Evolutionary conservation across 2,888 invertebrate genomes (phyloP), one percentile per base, ranked within the genome.

Genomic region (Xestia xanthographa): DNA sequence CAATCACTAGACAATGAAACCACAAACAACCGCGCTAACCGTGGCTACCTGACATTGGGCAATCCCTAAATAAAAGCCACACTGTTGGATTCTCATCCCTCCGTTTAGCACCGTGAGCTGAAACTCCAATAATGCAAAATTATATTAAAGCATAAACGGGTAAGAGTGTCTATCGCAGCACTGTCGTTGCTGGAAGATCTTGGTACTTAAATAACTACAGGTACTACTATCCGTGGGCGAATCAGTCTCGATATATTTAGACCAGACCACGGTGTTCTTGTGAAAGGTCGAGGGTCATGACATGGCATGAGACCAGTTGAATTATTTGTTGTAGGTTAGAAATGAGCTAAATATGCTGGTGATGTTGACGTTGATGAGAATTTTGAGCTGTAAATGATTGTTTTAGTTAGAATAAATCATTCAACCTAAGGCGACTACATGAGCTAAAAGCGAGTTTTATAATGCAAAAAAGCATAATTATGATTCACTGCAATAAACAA

Each of bases 241-340:
- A 68, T 62, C 34, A 41, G 69, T 65, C 66, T 45, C 1, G 65
- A 60, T 82, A 82, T 77, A 82, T 82, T 73, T 82, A 77, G 73
- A 82, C 45, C 34, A 73, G 56, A 77, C 67, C 77, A 82, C 56
- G 60, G 65, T 34, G 41, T 14, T 53, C 48, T 56, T 29, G 41
- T 41, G 11, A 77, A 82, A 82, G 72, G 78, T 82, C 82, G 22
- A 8, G 41, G 82, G 77, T 82, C 73, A 82, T 43, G 41, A 50
- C n/a, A n/a, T n/a, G n/a, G n/a, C n/a, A n/a, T n/a, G n/a, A n/a
- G n/a, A n/a, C n/a, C n/a, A n/a, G n/a, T n/a, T n/a, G n/a, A n/a
- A n/a, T n/a, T n/a, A n/a, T n/a, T n/a, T n/a, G n/a, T n/a, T n/a
- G n/a, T n/a, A n/a, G n/a, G 41, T 53, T 26, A 20, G 53, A 63